A percentile compares a stretch with the other conserved stretches of the same genome.
phyloP scores from a whole-genome alignment of 2,113 vertebrate species.

The Labrus mixtus region DNA sequence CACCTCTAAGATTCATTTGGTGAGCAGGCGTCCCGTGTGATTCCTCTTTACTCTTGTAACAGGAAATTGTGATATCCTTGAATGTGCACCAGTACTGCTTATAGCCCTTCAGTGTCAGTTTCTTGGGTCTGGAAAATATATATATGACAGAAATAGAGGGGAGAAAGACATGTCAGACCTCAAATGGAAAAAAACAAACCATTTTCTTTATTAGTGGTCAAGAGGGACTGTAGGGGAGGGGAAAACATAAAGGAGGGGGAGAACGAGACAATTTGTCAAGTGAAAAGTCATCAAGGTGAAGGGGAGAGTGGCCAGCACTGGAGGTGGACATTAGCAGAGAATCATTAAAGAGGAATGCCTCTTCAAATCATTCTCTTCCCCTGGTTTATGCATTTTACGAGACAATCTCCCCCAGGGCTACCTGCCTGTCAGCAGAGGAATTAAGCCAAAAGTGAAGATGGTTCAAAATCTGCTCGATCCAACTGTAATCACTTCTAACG shows the following conservation, averaged over 20 bases:
- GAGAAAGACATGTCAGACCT: constrained; percentile 37
- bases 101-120: constrained; percentile 97
- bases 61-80: constrained; percentile 99
- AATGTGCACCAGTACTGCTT: constrained; percentile 99
- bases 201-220: constrained; percentile 31
- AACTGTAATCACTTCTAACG: constrained; percentile 45
- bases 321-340: constrained; percentile 47
- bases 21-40: constrained; percentile 92
- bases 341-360: constrained; percentile 59
- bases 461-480: constrained; percentile 49
- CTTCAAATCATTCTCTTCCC: constrained; percentile 40
- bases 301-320: constrained; percentile 44
- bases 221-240: constrained; percentile 20
- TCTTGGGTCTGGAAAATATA: constrained; percentile 90
- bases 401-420: constrained; percentile 50
- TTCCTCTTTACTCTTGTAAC: constrained; percentile 98
- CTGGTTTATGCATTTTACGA: constrained; percentile 65
- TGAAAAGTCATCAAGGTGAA: constrained; percentile 58
- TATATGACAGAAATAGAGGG: background rate
- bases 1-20: constrained; percentile 98
- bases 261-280: constrained; percentile 21
- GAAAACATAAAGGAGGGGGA: background rate
- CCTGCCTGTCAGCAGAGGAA: constrained; percentile 64
- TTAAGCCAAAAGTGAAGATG: constrained; percentile 57
- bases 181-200: constrained; percentile 18